phyloP scores from a whole-genome alignment of 2,113 vertebrate species.

The Urocynchramus pylzowi region DNA sequence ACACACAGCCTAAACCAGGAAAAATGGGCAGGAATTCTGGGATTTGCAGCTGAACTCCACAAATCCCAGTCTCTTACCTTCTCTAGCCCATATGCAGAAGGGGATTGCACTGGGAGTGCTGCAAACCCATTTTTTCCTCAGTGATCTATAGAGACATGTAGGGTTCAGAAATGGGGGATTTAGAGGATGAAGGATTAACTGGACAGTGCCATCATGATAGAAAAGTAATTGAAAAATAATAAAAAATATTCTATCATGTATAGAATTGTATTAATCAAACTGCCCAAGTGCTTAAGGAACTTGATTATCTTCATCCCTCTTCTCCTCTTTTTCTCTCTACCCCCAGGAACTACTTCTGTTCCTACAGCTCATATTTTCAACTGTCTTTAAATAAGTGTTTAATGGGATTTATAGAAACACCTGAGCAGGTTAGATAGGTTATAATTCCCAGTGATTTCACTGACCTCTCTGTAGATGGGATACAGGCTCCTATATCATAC shows the following conservation, averaged over 20 bases:
- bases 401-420: slow-evolving; percentile 46
- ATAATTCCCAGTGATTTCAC: slow-evolving; percentile 21
- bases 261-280: not conserved
- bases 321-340: not conserved
- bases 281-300: not conserved
- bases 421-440: slow-evolving; percentile 52
- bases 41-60: not conserved
- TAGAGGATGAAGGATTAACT: not conserved
- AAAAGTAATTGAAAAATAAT: not conserved
- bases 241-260: not conserved
- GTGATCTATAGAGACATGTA: not conserved
- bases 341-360: not conserved
- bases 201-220: not conserved
- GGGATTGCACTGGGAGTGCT: not conserved
- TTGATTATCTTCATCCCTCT: not conserved
- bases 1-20: not conserved
- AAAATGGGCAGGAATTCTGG: not conserved
- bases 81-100: not conserved
- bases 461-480: slow-evolving; percentile 1
- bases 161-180: not conserved
- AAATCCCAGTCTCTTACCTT: not conserved
- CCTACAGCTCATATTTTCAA: not conserved
- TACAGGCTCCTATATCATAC: not conserved
- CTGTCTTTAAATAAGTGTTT: slow-evolving; percentile 21
- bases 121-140: not conserved